A percentile compares a stretch with the other conserved stretches of the same genome.
phyloP scores from a whole-genome alignment of 92 coral and sea anemone species.

The Porites cylindrica region DNA sequence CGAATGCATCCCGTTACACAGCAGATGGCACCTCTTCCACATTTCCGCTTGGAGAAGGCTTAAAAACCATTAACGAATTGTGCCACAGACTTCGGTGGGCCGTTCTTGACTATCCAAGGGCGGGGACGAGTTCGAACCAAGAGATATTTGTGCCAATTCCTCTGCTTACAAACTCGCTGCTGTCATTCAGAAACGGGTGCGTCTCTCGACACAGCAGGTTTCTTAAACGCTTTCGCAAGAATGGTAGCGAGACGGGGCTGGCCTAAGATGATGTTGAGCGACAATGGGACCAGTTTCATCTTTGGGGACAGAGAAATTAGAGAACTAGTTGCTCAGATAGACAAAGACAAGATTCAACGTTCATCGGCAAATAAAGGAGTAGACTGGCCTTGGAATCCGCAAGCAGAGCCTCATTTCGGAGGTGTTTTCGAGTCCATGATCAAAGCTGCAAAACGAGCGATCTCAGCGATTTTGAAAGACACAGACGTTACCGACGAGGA shows the following conservation, averaged over 20 bases:
- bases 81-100: slow-evolving; percentile 60
- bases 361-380: slow-evolving; percentile 30
- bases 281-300: slow-evolving; percentile 49
- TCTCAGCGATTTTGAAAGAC: slow-evolving; percentile 44
- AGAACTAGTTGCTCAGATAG: slow-evolving; percentile 20
- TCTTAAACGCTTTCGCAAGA: slow-evolving; percentile 52
- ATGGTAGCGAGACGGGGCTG: slow-evolving; percentile 60
- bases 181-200: slow-evolving; percentile 64
- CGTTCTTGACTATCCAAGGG: slow-evolving; percentile 42
- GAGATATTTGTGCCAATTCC: slow-evolving; percentile 63
- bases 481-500: slow-evolving; percentile 70
- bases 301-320: slow-evolving; percentile 19
- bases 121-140: slow-evolving; percentile 60
- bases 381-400: slow-evolving; percentile 72
- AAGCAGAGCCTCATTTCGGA: slow-evolving; percentile 74
- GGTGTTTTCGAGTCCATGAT: slow-evolving; percentile 72
- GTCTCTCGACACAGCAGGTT: slow-evolving; percentile 58
- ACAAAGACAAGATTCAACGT: slow-evolving; percentile 20
- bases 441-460: slow-evolving; percentile 71
- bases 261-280: slow-evolving; percentile 56
- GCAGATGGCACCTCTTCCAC: slow-evolving; percentile 67
- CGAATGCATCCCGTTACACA: slow-evolving; percentile 26
- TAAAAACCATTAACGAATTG: slow-evolving; percentile 57
- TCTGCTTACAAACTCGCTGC: slow-evolving; percentile 60
- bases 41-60: slow-evolving; percentile 36